Evolutionary conservation across 2,113 vertebrate genomes (phyloP), one percentile per base, ranked within the genome.

Genomic region (Xiphias gladius): DNA sequence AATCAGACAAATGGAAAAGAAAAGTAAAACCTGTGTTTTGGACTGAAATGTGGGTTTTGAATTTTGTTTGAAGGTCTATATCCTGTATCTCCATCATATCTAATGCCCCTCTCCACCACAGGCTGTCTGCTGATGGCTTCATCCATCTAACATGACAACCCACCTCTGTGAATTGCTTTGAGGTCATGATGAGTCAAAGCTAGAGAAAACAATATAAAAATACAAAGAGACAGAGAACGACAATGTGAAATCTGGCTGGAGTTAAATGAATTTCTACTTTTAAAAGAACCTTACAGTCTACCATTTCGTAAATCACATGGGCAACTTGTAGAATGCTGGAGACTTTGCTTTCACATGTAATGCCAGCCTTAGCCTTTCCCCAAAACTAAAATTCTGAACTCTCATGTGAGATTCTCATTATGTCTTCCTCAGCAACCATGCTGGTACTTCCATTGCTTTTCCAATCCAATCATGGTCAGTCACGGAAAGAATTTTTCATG

Each of bases 101-200:
- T 58, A 59, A 77, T 39, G 22, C 9, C 2, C 14, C 62, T 68
- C 54, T 67, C 50, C 69, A 82, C 62, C 67, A 86, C 76, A 24
- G 67, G 71, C 79, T 79, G 55, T 48, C 64, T 58, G 28, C 70
- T 90, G 75, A 88, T 92, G 79, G 81, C 64, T 64, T 54, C 76
- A 88, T 92, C 85, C 72, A 86, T 92, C 91, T 85, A 39, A 85
- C 54, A 58, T 88, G 87, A 92, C 87, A 89, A 75, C 70, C 64
- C 69, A 43, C 82, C 87, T 82, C 82, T 72, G 70, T 81, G 79
- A 76, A 81, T 76, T 39, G 74, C 73, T 89, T 46, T 66, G 73
- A 65, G 82, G 83, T 80, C 80, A 78, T 19, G 62, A 67, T 41
- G 52, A 85, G 73, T 81, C 81, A 76, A 63, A 83, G 41, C 39